Base-by-base conservation (phyloP, 2,797 vertebrate species). In the Geotrypetes seraphini region DNA sequence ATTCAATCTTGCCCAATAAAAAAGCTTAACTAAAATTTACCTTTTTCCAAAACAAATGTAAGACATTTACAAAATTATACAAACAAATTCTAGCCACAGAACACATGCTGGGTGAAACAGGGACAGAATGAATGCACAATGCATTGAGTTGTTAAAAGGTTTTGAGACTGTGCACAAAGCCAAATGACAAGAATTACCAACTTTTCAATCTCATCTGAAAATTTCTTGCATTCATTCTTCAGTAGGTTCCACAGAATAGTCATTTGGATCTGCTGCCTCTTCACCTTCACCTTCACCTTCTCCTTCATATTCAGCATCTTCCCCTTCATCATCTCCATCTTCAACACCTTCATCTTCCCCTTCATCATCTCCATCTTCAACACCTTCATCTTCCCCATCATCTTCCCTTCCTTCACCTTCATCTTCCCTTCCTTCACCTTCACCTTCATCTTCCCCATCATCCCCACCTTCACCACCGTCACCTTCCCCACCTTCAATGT, bases 21-120 rank as follows among this genome's bases (percentile, higher is more conserved):
- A 82, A 71, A 76, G 59, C 60, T 57, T 57, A 75, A 78, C 61
- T 77, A 72, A 79, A 78, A 75, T 52, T 63, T 54, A 59, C 52
- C 31, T 64, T 64, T 31, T 46, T 68, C 60, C 73, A 67, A 71
- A 75, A 74, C 57, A 68, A 71, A 66, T 62, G 42, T 30, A 38
- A 59, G 69, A 73, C 61, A 69, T 50, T 62, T 47, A 69, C 50
- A n/a, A 69, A 73, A 75, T 72, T 40, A 73, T 69, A 77, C 56
- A 69, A 75, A 71, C 53, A 61, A 60, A 62, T 67, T 54, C 44
- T 60, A 47, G 60, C 54, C 2, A 19, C 39, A 61, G 73, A 78
- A 71, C 74, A 72, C 75, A 78, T 78, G 73, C 76, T n/a, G n/a
- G n/a, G n/a, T n/a, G n/a, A n/a, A n/a, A n/a, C 25, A 50, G n/a